Base-by-base conservation (phyloP, 1,140 invertebrate genomes). In the Penaeus vannamei region DNA sequence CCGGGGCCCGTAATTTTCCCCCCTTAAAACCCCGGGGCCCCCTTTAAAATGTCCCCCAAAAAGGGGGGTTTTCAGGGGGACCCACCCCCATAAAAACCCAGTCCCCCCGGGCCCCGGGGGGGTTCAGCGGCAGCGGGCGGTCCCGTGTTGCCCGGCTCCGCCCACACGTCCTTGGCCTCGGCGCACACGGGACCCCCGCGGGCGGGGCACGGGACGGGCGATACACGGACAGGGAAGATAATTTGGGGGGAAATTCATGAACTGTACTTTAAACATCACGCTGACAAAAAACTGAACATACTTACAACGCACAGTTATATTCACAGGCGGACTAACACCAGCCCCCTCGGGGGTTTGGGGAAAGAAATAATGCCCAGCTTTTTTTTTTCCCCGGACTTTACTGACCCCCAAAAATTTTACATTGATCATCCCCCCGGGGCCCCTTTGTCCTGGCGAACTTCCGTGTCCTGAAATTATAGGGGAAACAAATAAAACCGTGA, bases 51-150 rank as follows among this genome's bases (percentile, higher is more conserved):
- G n/a, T n/a, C n/a, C n/a, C n/a, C n/a, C n/a, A n/a, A n/a, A n/a
- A n/a, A n/a, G n/a, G n/a, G n/a, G n/a, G n/a, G n/a, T n/a, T n/a
- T n/a, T n/a, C n/a, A n/a, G n/a, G n/a, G n/a, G n/a, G 2, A 85
- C 84, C 91, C 91, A 91, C 22, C 90, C 91, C 91, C 91, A 91
- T 20, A 89, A 91, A 83, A 91, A 91, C 61, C 85, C 80, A 80
- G 8, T 76, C 26, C 20, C 20, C 80, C 36, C n/a, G n/a, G 91
- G 90, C 20, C n/a, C n/a, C n/a, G n/a, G 86, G 82, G 12, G 91
- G 85, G 20, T 87, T 46, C 29, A 91, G 29, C 77, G 83, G 87
- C 91, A 91, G 17, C 32, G 62, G 29, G 91, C 89, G 10, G 72
- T 84, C 22, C 89, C 1, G 36, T 32, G 26, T 69, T 66, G 42